Conservation (phyloP, 2,888 invertebrate species). For the Selenia dentaria region DNA sequence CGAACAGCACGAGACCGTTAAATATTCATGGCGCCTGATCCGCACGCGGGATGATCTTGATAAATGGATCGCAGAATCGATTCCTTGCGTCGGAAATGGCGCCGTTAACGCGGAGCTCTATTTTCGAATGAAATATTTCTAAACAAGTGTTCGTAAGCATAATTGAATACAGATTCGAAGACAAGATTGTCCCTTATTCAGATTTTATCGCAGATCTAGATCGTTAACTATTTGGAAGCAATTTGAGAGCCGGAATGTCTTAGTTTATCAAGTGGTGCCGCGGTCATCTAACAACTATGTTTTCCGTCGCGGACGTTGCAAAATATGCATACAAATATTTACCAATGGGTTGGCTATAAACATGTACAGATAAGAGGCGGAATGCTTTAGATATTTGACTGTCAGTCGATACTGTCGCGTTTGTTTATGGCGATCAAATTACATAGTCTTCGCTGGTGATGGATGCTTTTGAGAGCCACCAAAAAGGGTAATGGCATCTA, state of each 20-base stretch:
- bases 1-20: slow-evolving; percentile 48
- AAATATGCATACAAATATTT: slow-evolving; percentile 65
- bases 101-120: slow-evolving; percentile 26
- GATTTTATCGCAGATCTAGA: slow-evolving; percentile 56
- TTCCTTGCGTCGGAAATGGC: slow-evolving; percentile 25
- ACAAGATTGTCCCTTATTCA: slow-evolving; percentile 53
- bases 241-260: slow-evolving; percentile 60
- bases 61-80: slow-evolving; percentile 34
- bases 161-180: slow-evolving; percentile 55
- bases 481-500: neutral
- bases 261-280: slow-evolving; percentile 49
- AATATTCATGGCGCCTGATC: slow-evolving; percentile 59
- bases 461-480: neutral
- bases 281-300: slow-evolving; percentile 46
- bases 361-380: slow-evolving; percentile 47
- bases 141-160: slow-evolving; percentile 53
- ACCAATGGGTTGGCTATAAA: slow-evolving; percentile 58
- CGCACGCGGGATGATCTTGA: slow-evolving; percentile 47
- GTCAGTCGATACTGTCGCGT: slow-evolving; percentile 28
- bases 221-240: slow-evolving; percentile 63
- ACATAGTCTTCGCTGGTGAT: slow-evolving; percentile 3
- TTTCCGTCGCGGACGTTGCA: slow-evolving; percentile 51
- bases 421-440: slow-evolving; percentile 9
- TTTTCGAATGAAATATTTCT: slow-evolving; percentile 56
- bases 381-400: slow-evolving; percentile 46